A percentile compares a stretch with the other conserved stretches of the same genome.
Conservation (phyloP, 2,888 invertebrate genomes). For the Escarpia spicata region DNA sequence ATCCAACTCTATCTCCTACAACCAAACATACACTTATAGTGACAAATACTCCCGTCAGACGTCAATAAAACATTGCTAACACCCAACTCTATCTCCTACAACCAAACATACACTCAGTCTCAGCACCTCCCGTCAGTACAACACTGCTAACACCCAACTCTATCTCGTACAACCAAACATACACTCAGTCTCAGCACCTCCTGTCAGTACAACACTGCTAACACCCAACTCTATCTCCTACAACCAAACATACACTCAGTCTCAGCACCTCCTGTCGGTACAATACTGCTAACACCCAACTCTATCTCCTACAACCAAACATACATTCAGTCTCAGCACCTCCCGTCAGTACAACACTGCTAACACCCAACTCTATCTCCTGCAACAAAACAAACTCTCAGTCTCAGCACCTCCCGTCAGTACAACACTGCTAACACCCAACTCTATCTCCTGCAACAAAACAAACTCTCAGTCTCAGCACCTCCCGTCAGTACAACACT, state of each 20-base stretch:
- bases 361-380: background rate
- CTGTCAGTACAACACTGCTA: conserved; percentile 86
- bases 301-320: background rate
- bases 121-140: background rate
- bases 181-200: conserved; percentile 65
- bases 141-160: background rate
- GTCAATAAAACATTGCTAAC: background rate
- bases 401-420: background rate
- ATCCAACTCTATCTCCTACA: background rate
- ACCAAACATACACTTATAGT: background rate
- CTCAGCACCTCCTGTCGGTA: background rate
- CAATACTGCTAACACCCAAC: background rate
- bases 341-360: background rate
- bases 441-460: background rate
- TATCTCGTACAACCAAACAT: background rate
- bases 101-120: background rate
- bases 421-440: background rate
- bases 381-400: background rate
- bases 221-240: conserved; percentile 87
- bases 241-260: too few species aligned
- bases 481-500: background rate
- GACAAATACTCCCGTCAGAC: background rate
- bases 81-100: background rate
- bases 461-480: background rate
- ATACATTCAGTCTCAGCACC: background rate